Conservation (phyloP, 1,140 invertebrate genomes). For the Drosophila cardini region DNA sequence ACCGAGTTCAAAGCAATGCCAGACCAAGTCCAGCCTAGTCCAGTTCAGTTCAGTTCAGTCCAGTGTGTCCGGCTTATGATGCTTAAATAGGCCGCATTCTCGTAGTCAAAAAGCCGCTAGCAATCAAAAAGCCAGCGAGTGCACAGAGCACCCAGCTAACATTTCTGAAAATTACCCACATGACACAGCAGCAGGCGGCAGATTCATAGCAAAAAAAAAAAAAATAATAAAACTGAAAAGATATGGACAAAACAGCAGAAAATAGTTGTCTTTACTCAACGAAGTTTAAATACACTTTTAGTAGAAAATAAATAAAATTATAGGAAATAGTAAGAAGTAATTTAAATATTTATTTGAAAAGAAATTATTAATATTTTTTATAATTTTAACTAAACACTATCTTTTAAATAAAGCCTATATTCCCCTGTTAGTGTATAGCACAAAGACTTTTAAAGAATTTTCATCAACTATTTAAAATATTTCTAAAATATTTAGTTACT, state of each 20-base stretch:
- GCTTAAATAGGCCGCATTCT: conserved; percentile 55
- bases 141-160: conserved; percentile 37
- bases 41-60: no score
- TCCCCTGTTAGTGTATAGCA: no score
- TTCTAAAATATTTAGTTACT: no score
- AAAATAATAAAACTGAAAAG: not conserved
- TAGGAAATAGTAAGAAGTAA: not conserved
- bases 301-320: not conserved
- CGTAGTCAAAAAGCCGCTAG: conserved; percentile 32
- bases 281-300: conserved; percentile 6
- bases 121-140: conserved; percentile 57
- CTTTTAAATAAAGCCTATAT: not conserved
- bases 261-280: not conserved
- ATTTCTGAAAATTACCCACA: conserved; percentile 65
- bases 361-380: not conserved
- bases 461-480: no score
- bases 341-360: not conserved
- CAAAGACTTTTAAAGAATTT: no score
- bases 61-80: conserved; percentile 48
- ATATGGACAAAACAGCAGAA: not conserved
- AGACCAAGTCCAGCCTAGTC: not conserved
- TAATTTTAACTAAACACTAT: conserved; percentile 1
- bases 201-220: conserved; percentile 11
- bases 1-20: conserved; percentile 30
- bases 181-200: conserved; percentile 26